phyloP scores from a whole-genome alignment of 2,888 invertebrate genomes.

The Lepidochitona cinerea region DNA sequence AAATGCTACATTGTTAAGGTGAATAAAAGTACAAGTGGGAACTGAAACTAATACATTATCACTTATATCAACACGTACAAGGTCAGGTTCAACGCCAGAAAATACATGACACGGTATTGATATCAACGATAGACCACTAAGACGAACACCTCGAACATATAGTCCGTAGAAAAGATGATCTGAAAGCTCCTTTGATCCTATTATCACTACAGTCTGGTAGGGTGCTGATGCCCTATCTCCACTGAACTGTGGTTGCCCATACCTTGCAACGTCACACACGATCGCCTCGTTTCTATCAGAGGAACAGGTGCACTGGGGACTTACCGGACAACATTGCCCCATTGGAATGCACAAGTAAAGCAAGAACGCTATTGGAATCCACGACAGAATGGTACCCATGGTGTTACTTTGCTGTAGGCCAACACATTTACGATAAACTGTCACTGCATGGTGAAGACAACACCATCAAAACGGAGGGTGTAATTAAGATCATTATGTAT shows the following conservation, averaged over 20 bases:
- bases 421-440: no score
- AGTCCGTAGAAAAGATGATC: not conserved
- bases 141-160: not conserved
- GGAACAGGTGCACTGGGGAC: not conserved
- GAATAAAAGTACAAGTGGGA: not conserved
- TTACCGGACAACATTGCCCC: not conserved
- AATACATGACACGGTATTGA: not conserved
- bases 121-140: not conserved
- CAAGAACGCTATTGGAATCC: no score
- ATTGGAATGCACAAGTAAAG: no score
- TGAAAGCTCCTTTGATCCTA: not conserved
- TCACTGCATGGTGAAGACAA: no score
- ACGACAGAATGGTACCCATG: no score
- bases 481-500: no score
- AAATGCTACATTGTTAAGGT: not conserved
- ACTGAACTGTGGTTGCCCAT: not conserved
- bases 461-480: no score
- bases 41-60: not conserved
- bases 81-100: not conserved
- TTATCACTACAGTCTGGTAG: not conserved
- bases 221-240: not conserved
- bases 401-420: no score
- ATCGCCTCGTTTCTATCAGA: not conserved
- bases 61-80: not conserved
- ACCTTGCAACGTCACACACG: not conserved